Evolutionary conservation across 1,140 invertebrate genomes (phyloP).

Genomic region (Drosophila truncata): DNA sequence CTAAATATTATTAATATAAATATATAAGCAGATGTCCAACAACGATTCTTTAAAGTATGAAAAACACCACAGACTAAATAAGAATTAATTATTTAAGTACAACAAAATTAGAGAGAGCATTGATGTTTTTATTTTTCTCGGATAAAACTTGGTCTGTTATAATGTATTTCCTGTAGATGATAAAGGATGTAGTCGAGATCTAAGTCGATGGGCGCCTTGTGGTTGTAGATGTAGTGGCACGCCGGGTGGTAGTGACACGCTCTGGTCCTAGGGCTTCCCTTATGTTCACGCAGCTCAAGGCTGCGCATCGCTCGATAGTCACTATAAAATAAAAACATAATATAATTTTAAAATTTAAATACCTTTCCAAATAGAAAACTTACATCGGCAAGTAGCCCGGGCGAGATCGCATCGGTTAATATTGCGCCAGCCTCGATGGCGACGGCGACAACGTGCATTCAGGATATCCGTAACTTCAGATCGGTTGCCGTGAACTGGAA

Average conservation of each 20-base stretch:
- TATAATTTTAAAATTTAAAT: background rate
- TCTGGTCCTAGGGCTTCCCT: background rate
- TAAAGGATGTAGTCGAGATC: background rate
- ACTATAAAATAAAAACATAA: conserved; percentile 5
- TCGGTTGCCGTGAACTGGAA: conserved; percentile 14
- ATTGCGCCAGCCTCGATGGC: conserved; percentile 23
- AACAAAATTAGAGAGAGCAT: conserved; percentile 18
- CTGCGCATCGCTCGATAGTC: conserved; percentile 22
- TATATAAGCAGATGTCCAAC: background rate
- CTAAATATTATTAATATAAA: background rate
- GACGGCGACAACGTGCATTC: conserved; percentile 34
- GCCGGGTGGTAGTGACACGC: background rate
- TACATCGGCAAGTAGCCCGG: conserved; percentile 48
- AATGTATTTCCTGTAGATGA: background rate
- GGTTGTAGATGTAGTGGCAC: background rate
- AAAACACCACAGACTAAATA: background rate
- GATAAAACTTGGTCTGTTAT: background rate
- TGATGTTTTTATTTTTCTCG: conserved; percentile 17
- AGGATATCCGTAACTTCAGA: conserved; percentile 31
- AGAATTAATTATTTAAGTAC: background rate
- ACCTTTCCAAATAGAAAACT: conserved; percentile 2
- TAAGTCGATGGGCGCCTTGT: background rate
- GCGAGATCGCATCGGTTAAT: conserved; percentile 54
- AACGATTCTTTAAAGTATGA: background rate
- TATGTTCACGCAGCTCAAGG: conserved; percentile 44